Conservation (phyloP, 2,797 vertebrate species). For the Apogon talboti region DNA sequence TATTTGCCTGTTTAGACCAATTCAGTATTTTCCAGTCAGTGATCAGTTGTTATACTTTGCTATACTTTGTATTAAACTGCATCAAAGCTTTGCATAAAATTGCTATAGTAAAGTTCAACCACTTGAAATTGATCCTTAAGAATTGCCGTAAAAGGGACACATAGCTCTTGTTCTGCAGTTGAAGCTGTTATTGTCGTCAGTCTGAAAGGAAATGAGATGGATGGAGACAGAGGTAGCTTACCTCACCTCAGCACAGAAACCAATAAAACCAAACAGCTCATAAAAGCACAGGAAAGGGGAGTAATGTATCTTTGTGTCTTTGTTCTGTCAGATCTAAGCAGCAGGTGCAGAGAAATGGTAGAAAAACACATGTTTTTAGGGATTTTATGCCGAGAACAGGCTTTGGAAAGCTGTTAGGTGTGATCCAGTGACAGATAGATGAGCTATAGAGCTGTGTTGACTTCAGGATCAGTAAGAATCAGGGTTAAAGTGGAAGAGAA, state of each 20-base stretch:
- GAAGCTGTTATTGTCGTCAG: conserved; percentile 22
- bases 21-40: too few species aligned
- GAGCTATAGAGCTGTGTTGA: conserved; percentile 21
- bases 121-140: background rate
- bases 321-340: background rate
- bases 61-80: background rate
- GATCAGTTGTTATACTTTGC: too few species aligned
- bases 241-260: conserved; percentile 47
- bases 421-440: conserved; percentile 7
- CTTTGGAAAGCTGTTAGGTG: conserved; percentile 4
- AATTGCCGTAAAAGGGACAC: background rate
- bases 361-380: background rate
- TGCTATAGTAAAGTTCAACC: background rate
- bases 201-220: conserved; percentile 57
- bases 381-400: conserved; percentile 8
- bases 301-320: background rate
- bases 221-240: conserved; percentile 18
- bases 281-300: conserved; percentile 13
- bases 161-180: conserved; percentile 24
- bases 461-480: conserved; percentile 24
- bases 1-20: too few species aligned
- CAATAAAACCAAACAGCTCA: conserved; percentile 45
- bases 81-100: background rate
- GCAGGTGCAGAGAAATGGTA: conserved; percentile 9
- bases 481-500: conserved; percentile 24